These are phyloP conservation scores for Sitophilus oryzae DNA, from an alignment of 1,140 invertebrate species.

Conservation along the genomic window DNA sequence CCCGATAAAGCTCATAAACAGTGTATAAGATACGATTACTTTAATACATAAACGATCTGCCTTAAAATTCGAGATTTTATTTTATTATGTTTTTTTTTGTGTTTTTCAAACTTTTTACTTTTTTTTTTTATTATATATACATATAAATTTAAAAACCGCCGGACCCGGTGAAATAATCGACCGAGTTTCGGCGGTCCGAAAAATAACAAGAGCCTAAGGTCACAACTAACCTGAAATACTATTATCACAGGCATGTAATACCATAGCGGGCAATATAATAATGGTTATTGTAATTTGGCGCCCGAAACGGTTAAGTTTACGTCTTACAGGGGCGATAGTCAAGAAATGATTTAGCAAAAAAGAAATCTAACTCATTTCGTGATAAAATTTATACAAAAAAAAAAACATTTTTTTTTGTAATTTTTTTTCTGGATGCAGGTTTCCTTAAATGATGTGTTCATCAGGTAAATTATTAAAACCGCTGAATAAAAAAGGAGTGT, in stretches of 20 bases:
- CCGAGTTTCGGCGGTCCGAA: constrained; percentile 32
- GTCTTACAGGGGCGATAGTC: constrained; percentile 11
- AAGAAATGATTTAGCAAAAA: too few species aligned
- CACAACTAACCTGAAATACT: constrained; percentile 51
- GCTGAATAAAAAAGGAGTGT: too few species aligned
- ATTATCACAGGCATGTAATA: constrained; percentile 49
- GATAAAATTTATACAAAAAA: too few species aligned
- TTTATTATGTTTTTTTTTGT: constrained; percentile 10
- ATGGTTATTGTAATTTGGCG: constrained; percentile 2
- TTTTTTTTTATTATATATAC: constrained; percentile 42
- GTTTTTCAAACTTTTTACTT: constrained; percentile 31
- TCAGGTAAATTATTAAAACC: too few species aligned
- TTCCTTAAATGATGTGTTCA: too few species aligned
- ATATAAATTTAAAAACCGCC: constrained; percentile 44
- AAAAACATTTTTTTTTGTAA: too few species aligned
- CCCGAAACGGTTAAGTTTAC: neutral
- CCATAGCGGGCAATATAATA: constrained; percentile 28
- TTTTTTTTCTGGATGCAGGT: too few species aligned
- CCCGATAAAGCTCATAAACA: constrained; percentile 31
- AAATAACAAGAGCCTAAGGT: constrained; percentile 49
- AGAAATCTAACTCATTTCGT: too few species aligned
- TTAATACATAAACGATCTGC: constrained; percentile 43
- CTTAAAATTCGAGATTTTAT: constrained; percentile 41
- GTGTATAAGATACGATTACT: constrained; percentile 43
- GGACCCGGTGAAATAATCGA: constrained; percentile 22